Evolutionary conservation across 2,888 invertebrate genomes (phyloP), one percentile per base, ranked within the genome.

Genomic region (Steromphala cineraria): DNA sequence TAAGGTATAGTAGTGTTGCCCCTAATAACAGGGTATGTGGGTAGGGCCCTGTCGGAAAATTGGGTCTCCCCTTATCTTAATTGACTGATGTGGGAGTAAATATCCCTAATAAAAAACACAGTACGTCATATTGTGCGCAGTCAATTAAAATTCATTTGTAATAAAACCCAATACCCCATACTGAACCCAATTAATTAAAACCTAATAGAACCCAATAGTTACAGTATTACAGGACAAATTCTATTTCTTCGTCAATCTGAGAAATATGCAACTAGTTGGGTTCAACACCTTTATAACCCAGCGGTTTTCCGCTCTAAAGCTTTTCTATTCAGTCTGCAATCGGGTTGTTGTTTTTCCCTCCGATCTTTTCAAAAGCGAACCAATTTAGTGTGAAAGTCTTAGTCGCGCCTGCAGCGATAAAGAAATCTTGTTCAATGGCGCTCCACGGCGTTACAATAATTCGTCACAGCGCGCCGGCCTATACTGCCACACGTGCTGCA

Each of bases 361-460:
- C 28, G 24, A 55, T 40, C 53, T 28, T 53, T 53, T 76, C 28
- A 53, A 76, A 28, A 55, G 53, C 17, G 53, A 76, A 76, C 55
- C 81, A 79, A 79, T 81, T 81, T 79, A 67, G 55, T 79, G 71
- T 71, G 76, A 76, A 81, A 40, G 76, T 46, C 40, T 28, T 67
- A 36, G 76, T 76, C 62, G 76, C 28, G 19, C 81, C 79, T 53
- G 62, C 77, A 75, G 81, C 24, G 81, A 53, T 67, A 71, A 75
- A 76, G 75, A 81, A 81, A 79, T 31, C 31, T 17, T n/a, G 28
- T 31, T 76, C 56, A 80, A 80, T 79, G 55, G 74, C 19, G 36
- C 55, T 55, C 36, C 74, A 19, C 40, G 53, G 79, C 53, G 40
- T 53, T 56, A 74, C 52, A 79, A 79, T 56, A 74, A 74, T 55